A percentile compares a stretch with the other conserved stretches of the same genome.
Evolutionary conservation across 2,888 invertebrate genomes (phyloP).

Genomic region (Erannis defoliaria): DNA sequence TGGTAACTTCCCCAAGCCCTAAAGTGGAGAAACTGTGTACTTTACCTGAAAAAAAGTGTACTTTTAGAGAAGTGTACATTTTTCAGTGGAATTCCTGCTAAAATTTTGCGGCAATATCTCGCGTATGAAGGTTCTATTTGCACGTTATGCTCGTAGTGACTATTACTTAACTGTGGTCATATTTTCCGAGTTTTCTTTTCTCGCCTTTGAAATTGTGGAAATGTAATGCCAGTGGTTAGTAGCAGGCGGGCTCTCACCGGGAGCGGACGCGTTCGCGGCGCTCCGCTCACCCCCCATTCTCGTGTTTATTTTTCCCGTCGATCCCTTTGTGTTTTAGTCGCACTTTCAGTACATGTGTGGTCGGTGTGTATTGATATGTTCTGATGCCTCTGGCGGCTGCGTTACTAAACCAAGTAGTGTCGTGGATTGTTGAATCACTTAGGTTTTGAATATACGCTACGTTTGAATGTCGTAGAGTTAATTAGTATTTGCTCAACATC

Average conservation of each 20-base stretch:
- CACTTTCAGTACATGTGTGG: conserved; percentile 17
- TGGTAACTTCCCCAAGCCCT: conserved; percentile 16
- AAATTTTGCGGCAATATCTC: conserved; percentile 21
- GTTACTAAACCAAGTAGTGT: not conserved
- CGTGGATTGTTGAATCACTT: not conserved
- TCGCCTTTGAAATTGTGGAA: conserved; percentile 20
- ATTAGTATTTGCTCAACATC: conserved; percentile 20
- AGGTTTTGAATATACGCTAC: not conserved
- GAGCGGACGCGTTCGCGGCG: conserved; percentile 51
- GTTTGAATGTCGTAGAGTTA: not conserved
- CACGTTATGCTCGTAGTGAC: conserved; percentile 28
- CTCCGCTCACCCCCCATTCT: conserved; percentile 28
- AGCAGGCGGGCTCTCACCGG: conserved; percentile 56
- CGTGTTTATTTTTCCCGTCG: conserved; percentile 23
- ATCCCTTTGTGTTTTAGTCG: conserved; percentile 22
- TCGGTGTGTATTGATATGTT: conserved; percentile 7
- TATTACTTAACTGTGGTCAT: conserved; percentile 10
- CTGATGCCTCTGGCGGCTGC: conserved; percentile 11
- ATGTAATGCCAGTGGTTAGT: conserved; percentile 28
- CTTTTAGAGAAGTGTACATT: conserved; percentile 17
- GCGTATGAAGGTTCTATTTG: conserved; percentile 35
- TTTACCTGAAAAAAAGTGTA: conserved; percentile 10
- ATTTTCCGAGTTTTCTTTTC: conserved; percentile 22
- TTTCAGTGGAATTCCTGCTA: conserved; percentile 10
- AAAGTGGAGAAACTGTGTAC: conserved; percentile 10